Base-by-base conservation (phyloP, 2,888 invertebrate genomes). In the Eucriotettix oculatus region DNA sequence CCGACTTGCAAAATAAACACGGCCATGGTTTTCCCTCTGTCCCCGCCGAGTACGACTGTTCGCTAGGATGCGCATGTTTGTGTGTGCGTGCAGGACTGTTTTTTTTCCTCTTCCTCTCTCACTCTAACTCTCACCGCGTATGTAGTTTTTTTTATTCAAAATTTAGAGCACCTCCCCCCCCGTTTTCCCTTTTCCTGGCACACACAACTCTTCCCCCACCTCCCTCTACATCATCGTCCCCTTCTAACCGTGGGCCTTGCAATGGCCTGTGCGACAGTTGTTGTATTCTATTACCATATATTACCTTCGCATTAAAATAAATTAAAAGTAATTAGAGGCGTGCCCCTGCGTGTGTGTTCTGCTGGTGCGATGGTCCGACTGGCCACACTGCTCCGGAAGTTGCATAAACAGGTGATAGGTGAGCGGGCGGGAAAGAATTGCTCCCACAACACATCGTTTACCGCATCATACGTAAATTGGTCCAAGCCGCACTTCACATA, bases 331-430 rank as follows among this genome's bases (percentile, higher is more conserved):
- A 56, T 52, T 56, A 55, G 55, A 52, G 57, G 16, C 44, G 58
- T 55, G 10, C 29, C 29, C 29, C 29, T 29, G 29, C 29, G 29
- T 29, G 29, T 29, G 29, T 29, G 29, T 29, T 29, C 53, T 48
- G 10, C n/a, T 52, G 54, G 59, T 16, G 58, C 56, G 59, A 57
- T 57, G 58, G 61, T 58, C 29, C 56, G 60, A 61, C 61, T 63
- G 58, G 58, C 63, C 62, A 64, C 56, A 64, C 60, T 64, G 65
- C 63, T 64, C 64, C 59, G 62, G 70, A 71, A 69, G 69, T 71
- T 69, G 69, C 69, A 69, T 69, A 66, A 66, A 62, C 64, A 66
- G 66, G 65, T 64, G 65, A 42, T 64, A 63, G 29, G 55, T 12
- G 12, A 48, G 48, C 48, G 48, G 48, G 48, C 14, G 48, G 48